Evolutionary conservation across 2,888 invertebrate genomes (phyloP).

Genomic region (Coecobrya sp.): DNA sequence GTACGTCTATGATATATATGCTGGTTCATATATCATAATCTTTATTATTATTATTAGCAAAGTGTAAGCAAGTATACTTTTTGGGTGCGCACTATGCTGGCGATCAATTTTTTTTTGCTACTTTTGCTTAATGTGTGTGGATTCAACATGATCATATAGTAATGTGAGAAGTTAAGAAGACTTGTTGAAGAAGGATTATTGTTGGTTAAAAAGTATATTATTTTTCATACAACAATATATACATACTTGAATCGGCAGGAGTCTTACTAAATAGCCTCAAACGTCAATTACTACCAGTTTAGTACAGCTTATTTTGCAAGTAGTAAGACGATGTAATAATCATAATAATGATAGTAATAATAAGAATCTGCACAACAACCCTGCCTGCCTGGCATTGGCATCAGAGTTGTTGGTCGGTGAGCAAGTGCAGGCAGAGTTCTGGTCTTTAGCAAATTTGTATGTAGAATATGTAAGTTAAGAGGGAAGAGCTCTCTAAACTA

Average conservation of each 20-base stretch:
- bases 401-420: conserved; percentile 32
- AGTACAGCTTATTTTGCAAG: conserved; percentile 67
- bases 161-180: conserved; percentile 49
- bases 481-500: not conserved
- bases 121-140: not conserved
- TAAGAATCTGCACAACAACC: conserved; percentile 74
- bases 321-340: conserved; percentile 70
- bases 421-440: conserved; percentile 33
- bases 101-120: not conserved
- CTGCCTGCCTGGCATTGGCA: conserved; percentile 19
- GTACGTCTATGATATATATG: conserved; percentile 16
- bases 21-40: not conserved
- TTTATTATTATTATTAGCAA: not conserved
- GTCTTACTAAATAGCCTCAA: conserved; percentile 71
- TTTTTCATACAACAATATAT: conserved; percentile 22
- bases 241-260: conserved; percentile 50
- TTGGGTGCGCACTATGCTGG: not conserved
- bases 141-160: not conserved
- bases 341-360: conserved; percentile 75
- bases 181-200: conserved; percentile 5
- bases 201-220: not conserved
- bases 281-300: conserved; percentile 78
- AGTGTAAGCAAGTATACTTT: too few species aligned
- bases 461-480: not conserved
- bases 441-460: conserved; percentile 10